Percentiles rank a stretch among this genome's conserved stretches.
Evolutionary conservation across 2,113 vertebrate genomes (phyloP).

Genomic region (Helogale parvula): DNA sequence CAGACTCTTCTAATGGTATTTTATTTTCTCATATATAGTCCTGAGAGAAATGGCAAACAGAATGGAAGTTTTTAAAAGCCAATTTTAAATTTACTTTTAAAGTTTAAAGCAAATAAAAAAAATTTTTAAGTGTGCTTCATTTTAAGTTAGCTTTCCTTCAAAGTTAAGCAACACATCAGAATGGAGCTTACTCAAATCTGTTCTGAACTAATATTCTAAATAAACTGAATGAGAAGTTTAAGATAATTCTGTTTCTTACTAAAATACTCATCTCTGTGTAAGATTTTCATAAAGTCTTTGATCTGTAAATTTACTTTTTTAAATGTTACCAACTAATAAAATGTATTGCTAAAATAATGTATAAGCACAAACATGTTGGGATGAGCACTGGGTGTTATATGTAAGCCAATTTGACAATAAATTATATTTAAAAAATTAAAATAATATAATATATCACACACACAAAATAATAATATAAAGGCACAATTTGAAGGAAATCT

Average conservation of each 20-base stretch:
- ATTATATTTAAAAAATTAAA: too few relatives aligned
- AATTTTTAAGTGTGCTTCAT: not conserved
- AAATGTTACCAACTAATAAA: not conserved
- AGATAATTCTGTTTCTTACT: slow-evolving; percentile 19
- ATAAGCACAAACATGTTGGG: not conserved
- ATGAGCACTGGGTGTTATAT: too few relatives aligned
- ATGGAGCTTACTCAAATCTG: not conserved
- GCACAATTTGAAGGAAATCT: slow-evolving; percentile 17
- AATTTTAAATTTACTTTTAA: not conserved
- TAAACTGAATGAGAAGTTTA: not conserved
- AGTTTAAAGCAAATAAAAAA: not conserved
- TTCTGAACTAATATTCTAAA: not conserved
- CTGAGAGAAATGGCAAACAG: not conserved
- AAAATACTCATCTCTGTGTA: not conserved
- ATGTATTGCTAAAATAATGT: slow-evolving; percentile 11
- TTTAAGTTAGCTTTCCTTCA: not conserved
- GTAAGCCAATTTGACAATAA: too few relatives aligned
- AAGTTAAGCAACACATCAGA: not conserved
- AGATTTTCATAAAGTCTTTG: not conserved
- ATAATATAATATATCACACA: too few relatives aligned
- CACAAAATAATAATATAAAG: not conserved
- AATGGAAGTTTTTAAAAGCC: not conserved
- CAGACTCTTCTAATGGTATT: not conserved
- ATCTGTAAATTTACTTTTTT: not conserved
- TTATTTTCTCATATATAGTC: not conserved